phyloP scores from a whole-genome alignment of 2,113 vertebrate species.

The Sylvietta virens region DNA sequence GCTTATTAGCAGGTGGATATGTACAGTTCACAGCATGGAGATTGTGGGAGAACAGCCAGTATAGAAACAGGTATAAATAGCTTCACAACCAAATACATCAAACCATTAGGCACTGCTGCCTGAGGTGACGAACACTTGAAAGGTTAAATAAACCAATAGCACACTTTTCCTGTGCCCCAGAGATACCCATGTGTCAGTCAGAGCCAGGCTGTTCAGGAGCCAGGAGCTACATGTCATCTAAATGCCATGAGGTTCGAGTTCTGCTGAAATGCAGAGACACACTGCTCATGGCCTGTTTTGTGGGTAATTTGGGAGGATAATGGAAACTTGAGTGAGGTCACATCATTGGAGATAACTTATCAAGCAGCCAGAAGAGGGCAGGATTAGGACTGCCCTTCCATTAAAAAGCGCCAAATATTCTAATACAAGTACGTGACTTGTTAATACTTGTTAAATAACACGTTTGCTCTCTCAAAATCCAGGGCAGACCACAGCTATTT shows the following conservation, averaged over 20 bases:
- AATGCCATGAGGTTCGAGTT: not conserved
- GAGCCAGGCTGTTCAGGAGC: not conserved
- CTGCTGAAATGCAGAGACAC: not conserved
- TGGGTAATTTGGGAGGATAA: not conserved
- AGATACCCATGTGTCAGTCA: not conserved
- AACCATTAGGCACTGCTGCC: not conserved
- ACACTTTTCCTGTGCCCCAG: not conserved
- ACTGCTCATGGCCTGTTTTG: accelerated
- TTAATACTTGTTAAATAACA: not conserved
- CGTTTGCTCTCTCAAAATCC: not conserved
- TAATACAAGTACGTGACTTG: not conserved
- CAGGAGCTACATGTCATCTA: not conserved
- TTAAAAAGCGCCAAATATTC: not conserved
- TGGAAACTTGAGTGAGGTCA: not conserved
- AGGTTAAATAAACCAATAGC: not conserved
- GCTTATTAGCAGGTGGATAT: not conserved
- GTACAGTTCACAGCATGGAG: accelerated
- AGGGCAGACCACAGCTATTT: not conserved
- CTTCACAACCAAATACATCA: not conserved
- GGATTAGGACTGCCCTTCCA: not conserved
- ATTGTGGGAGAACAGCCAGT: accelerated
- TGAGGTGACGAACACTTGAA: not conserved
- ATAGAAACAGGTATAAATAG: not conserved
- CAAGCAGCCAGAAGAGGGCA: not conserved
- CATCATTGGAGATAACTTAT: not conserved